Evolutionary conservation across 2,113 vertebrate genomes (phyloP), one percentile per base, ranked within the genome.

Genomic region (Clarias batrachus): DNA sequence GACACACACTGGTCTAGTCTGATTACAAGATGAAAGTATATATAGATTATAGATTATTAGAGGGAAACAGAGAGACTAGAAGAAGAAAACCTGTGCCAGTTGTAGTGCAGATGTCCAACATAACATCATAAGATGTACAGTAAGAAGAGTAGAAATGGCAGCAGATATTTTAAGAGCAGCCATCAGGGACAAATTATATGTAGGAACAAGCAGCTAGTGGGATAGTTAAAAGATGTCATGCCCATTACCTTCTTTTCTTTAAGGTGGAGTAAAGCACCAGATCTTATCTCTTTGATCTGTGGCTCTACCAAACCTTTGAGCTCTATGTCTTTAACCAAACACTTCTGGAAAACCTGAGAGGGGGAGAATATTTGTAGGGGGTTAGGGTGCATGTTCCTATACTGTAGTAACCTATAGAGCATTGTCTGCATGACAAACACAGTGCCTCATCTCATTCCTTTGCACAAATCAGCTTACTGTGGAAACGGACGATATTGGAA

Each of bases 341-440:
- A 99, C 96, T 97, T 99, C 97, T 99, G 97, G 97, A 99, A 99
- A 93, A 97, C 98, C 98, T 99, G 93, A 93, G 93, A 94, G 96
- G 95, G 97, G 89, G 81, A 86, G 62, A 77, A 88, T 78, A 83
- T 85, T 85, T 82, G 87, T 92, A 92, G 81, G 90, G 94, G 85
- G 92, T 96, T 95, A 95, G 95, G 92, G 92, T 77, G 84, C 73
- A 82, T 80, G 48, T 52, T 86, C 82, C 14, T 83, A 81, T 27
- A 83, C 70, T 79, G 86, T 23, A 25, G 27, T 82, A 81, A 4
- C 2, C 23, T 83, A 33, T 9, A 57, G 27, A 27, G 12, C 17
- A 79, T 56, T 41, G 56, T n/a, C 19, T 80, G 52, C 19, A 54
- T 25, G 33, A n/a, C n/a, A 80, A 70, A 68, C 27, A 83, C 13